Base-by-base conservation (phyloP, 2,888 invertebrate genomes). In the Chrysolina americana region DNA sequence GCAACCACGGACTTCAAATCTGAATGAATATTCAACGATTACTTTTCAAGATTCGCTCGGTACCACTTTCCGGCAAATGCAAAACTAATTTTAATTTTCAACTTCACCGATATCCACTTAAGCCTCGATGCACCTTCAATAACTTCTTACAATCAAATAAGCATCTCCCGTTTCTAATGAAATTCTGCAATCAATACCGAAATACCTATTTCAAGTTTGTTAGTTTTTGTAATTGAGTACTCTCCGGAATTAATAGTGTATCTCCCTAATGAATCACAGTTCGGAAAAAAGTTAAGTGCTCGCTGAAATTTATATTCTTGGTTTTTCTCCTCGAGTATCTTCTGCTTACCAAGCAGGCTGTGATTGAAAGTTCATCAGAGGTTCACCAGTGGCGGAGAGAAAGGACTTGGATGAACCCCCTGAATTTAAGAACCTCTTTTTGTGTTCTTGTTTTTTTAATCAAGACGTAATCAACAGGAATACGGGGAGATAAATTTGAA, bases 291-390 rank as follows among this genome's bases (percentile, higher is more conserved):
- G 59, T 72, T 65, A 70, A 75, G 73, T 76, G 76, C 68, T 73
- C 68, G 74, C 74, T 76, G 76, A 73, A 74, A 76, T 78, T 70
- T 76, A 76, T 76, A 72, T 78, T 74, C 74, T 68, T 59, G 71
- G 73, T 65, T 70, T 75, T 73, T 73, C 70, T 68, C 69, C 69
- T 73, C 63, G 66, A 70, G 66, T 66, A 62, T 69, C 65, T 56
- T 72, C 72, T 62, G 63, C 48, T 48, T 56, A 65, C 64, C 41
- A 65, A 69, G 64, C 56, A 64, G 68, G 41, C 73, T 69, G 66
- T 70, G 69, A 69, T 73, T 69, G 69, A 73, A 64, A 73, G 69
- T 70, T 65, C 69, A 70, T 73, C 69, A 65, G 62, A 48, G 19
- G 66, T 62, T 66, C 56, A 41, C 36, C 70, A 74, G 62, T 41